Base-by-base conservation (phyloP, 2,888 invertebrate genomes). In the Tanaodytes sp. region DNA sequence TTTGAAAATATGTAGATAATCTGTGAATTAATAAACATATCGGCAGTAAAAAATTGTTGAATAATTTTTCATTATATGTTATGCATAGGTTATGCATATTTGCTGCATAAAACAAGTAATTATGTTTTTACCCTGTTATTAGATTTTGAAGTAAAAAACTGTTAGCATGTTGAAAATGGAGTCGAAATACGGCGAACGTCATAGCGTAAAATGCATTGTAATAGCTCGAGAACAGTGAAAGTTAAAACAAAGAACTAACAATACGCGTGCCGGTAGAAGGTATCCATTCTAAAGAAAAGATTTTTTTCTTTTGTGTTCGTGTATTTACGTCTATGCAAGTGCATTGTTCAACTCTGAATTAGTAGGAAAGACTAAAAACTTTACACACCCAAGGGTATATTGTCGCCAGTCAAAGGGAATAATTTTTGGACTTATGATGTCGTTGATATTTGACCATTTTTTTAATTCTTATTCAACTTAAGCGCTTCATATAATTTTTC, bases 211-310 rank as follows among this genome's bases (percentile, higher is more conserved):
- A 18, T 52, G 39, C 66, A 67, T 67, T 57, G 55, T 54, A 67
- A 49, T 49, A 42, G 43, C 31, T 55, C 61, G 48, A 61, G 40
- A 55, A 59, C 40, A 37, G 31, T 12, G 46, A 49, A 42, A 27
- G 42, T 40, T 54, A 42, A 61, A 61, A 67, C 61, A 67, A 67
- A 67, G 66, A 61, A 48, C 15, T 55, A 61, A 67, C 61, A 67
- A 67, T 67, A 43, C 45, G 57, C 42, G 37, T 62, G 42, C 57
- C 37, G 43, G 55, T 48, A 23, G 20, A 57, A 51, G 48, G 54
- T 62, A 67, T 67, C 61, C 67, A 61, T 57, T 67, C 55, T 62
- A 43, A 39, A 62, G 45, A 67, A 62, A 67, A 55, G 45, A 51
- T 3, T 33, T 33, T 42, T 36, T 42, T 12, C 46, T 48, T 58